phyloP scores from a whole-genome alignment of 2,113 vertebrate species.

The Leiothrix lutea region DNA sequence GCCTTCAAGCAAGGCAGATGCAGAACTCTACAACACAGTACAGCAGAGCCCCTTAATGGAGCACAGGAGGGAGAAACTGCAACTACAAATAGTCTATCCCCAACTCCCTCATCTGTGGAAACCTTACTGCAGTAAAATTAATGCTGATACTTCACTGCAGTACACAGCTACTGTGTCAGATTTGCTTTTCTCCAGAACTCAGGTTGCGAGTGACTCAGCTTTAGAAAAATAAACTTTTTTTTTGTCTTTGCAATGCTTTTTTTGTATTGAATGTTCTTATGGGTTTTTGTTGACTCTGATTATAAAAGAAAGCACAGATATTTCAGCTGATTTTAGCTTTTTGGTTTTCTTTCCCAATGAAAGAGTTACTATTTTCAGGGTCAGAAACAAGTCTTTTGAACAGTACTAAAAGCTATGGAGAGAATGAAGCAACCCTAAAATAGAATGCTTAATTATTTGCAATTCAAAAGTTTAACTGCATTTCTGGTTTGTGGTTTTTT shows the following conservation, averaged over 20 bases:
- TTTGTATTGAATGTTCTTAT: not conserved
- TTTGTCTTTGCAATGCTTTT: not conserved
- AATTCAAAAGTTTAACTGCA: not conserved
- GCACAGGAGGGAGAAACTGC: not conserved
- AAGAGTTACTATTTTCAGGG: not conserved
- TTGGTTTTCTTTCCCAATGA: rapidly evolving
- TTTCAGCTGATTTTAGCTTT: not conserved
- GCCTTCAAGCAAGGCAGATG: not conserved
- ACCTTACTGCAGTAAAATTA: not conserved
- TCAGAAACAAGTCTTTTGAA: not conserved
- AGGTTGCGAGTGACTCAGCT: not conserved
- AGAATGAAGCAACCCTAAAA: not conserved
- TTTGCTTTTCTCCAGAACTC: not conserved
- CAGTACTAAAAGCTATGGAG: not conserved
- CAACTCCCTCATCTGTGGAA: not conserved
- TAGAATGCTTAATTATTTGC: not conserved
- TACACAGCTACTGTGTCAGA: not conserved
- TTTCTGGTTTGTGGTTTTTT: not conserved
- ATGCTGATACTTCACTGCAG: not conserved
- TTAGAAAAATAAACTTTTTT: not conserved
- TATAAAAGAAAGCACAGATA: not conserved
- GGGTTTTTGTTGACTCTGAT: not conserved
- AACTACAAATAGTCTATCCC: not conserved
- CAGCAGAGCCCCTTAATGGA: not conserved
- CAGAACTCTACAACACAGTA: not conserved